A percentile compares a stretch with the other conserved stretches of the same genome.
Conservation (phyloP, 2,113 vertebrate genomes). For the Ardeotis arabs region DNA sequence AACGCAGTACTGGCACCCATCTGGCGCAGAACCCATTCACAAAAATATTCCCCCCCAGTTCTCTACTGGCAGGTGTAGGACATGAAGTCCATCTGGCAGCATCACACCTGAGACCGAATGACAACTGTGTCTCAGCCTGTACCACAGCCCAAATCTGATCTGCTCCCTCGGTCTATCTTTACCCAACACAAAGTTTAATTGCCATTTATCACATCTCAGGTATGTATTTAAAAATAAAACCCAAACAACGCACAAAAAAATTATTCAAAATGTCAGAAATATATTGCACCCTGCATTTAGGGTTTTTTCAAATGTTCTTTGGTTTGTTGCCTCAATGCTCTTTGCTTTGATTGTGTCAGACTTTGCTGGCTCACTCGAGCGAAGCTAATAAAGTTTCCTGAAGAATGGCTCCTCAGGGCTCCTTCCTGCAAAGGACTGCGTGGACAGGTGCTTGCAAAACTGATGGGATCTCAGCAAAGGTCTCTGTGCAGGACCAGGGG, state of each 20-base stretch:
- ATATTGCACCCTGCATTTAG: not conserved
- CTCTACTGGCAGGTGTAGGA: not conserved
- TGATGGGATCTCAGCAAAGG: not conserved
- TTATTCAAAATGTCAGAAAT: not conserved
- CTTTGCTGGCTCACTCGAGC: not conserved
- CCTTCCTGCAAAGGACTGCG: not conserved
- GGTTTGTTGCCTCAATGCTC: not conserved
- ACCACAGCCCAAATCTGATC: not conserved
- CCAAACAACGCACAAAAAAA: not conserved
- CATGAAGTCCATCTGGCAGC: fast-evolving
- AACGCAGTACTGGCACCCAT: not conserved
- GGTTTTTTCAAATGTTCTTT: not conserved
- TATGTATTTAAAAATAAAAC: not conserved
- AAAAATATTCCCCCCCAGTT: not conserved
- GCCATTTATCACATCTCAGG: not conserved
- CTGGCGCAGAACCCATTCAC: not conserved
- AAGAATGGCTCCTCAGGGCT: constrained; percentile 30
- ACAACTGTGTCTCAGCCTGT: not conserved
- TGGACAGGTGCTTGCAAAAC: not conserved
- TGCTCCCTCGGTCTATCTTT: not conserved
- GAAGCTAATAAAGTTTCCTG: not conserved
- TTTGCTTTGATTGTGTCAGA: not conserved
- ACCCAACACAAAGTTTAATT: fast-evolving
- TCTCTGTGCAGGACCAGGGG: not conserved
- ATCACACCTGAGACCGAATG: not conserved